Conservation (phyloP, 2,888 invertebrate genomes). For the Hermaeophaga mercurialis region DNA sequence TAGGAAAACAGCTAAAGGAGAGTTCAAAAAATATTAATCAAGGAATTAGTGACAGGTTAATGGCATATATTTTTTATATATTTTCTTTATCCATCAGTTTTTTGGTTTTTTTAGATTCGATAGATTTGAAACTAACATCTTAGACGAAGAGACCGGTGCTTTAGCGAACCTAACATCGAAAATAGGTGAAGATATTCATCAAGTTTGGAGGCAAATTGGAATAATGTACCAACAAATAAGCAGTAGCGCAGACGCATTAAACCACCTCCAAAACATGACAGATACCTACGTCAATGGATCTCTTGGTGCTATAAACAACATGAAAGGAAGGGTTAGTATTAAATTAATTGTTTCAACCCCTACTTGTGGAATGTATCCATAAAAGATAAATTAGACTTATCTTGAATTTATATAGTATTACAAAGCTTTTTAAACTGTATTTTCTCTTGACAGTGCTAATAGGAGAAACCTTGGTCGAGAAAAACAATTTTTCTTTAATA, state of each 20-base stretch:
- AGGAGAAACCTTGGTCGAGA: too few species aligned
- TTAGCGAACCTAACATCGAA: constrained; percentile 75
- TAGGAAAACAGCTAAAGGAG: constrained; percentile 70
- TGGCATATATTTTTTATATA: too few species aligned
- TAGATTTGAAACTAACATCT: constrained; percentile 69
- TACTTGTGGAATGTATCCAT: too few species aligned
- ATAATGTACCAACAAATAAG: constrained; percentile 85
- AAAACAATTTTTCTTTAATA: too few species aligned
- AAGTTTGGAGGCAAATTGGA: constrained; percentile 90
- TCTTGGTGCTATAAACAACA: constrained; percentile 73
- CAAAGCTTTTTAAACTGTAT: too few species aligned
- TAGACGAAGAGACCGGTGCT: constrained; percentile 73
- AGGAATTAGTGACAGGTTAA: constrained; percentile 67
- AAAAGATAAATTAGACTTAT: too few species aligned
- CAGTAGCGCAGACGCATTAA: constrained; percentile 74
- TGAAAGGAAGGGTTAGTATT: constrained; percentile 71
- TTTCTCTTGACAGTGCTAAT: too few species aligned
- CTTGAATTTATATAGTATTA: too few species aligned
- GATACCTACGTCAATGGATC: constrained; percentile 81
- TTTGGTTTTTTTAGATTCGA: constrained; percentile 70
- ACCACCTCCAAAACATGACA: constrained; percentile 77
- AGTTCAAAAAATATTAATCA: constrained; percentile 70
- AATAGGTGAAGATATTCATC: constrained; percentile 80
- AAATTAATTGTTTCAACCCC: not conserved
- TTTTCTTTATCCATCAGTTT: too few species aligned